Percentiles rank a stretch among this genome's conserved stretches.
Evolutionary conservation across 2,888 invertebrate genomes (phyloP).

Genomic region (Agriopis marginaria): DNA sequence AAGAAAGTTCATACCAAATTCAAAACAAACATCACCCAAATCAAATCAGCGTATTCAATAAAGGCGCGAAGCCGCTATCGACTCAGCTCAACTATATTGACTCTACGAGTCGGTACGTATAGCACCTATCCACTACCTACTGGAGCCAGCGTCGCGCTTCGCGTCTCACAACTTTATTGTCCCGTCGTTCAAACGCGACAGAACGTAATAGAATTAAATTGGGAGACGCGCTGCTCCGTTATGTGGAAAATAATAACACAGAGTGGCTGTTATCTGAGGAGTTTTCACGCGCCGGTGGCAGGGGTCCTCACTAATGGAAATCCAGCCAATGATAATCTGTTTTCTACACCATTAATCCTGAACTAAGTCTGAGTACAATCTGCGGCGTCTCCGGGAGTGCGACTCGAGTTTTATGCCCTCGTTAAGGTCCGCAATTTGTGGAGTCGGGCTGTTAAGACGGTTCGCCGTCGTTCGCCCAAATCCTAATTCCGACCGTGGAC

Average conservation of each 20-base stretch:
- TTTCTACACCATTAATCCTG: conserved; percentile 87
- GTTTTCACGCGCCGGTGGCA: conserved; percentile 85
- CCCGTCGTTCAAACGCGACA: conserved; percentile 83
- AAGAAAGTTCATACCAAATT: conserved; percentile 47
- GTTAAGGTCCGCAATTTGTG: conserved; percentile 87
- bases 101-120: conserved; percentile 33
- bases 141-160: conserved; percentile 49
- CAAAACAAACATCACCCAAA: conserved; percentile 59
- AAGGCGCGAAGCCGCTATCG: conserved; percentile 54
- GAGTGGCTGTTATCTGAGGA: conserved; percentile 79
- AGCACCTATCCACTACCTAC: conserved; percentile 11
- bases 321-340: conserved; percentile 87
- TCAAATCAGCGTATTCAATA: conserved; percentile 66
- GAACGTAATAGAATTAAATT: conserved; percentile 85
- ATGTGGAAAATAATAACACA: conserved; percentile 86
- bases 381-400: conserved; percentile 82
- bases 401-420: conserved; percentile 84
- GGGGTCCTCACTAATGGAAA: conserved; percentile 83
- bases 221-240: conserved; percentile 80
- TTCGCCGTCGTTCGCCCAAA: conserved; percentile 77
- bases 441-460: conserved; percentile 83
- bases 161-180: conserved; percentile 81
- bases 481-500: conserved; percentile 84
- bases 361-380: conserved; percentile 85
- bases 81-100: conserved; percentile 49